phyloP scores from a whole-genome alignment of 2,888 invertebrate species.

The Xylophagus ater region DNA sequence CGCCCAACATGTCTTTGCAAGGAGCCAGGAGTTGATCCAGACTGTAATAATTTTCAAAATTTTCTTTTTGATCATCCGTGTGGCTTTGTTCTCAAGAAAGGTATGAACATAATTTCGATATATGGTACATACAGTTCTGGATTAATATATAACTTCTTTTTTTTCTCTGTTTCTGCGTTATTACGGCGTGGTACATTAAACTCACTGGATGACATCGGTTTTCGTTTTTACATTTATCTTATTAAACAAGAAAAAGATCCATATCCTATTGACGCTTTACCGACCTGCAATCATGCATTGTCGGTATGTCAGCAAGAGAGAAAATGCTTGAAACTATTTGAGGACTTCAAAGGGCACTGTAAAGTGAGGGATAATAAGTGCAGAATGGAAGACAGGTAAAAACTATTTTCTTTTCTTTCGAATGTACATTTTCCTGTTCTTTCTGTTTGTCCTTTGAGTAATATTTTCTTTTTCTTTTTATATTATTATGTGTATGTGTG shows the following conservation, averaged over 20 bases:
- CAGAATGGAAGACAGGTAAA: conserved; percentile 80
- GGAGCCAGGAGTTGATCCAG: conserved; percentile 81
- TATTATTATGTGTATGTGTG: too few relatives aligned
- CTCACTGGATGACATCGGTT: too few relatives aligned
- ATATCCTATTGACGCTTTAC: conserved; percentile 77
- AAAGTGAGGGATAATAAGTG: conserved; percentile 78
- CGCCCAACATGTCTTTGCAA: conserved; percentile 86
- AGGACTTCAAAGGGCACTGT: conserved; percentile 78
- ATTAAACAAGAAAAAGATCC: conserved; percentile 67
- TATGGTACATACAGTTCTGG: too few relatives aligned
- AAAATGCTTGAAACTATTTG: conserved; percentile 69
- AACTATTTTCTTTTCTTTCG: conserved; percentile 10
- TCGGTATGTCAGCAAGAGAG: conserved; percentile 73
- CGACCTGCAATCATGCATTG: conserved; percentile 81
- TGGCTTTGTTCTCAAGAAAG: conserved; percentile 80
- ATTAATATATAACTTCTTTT: too few relatives aligned
- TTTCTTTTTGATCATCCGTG: conserved; percentile 90
- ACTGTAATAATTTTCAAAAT: conserved; percentile 86
- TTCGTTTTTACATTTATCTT: neutral
- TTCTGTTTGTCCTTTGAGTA: conserved; percentile 5
- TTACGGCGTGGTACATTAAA: too few relatives aligned
- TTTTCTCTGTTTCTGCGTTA: neutral
- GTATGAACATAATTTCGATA: conserved; percentile 40
- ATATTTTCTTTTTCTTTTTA: neutral
- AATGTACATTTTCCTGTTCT: neutral